phyloP scores from a whole-genome alignment of 2,797 vertebrate species.

The Phylloscopus collybita region DNA sequence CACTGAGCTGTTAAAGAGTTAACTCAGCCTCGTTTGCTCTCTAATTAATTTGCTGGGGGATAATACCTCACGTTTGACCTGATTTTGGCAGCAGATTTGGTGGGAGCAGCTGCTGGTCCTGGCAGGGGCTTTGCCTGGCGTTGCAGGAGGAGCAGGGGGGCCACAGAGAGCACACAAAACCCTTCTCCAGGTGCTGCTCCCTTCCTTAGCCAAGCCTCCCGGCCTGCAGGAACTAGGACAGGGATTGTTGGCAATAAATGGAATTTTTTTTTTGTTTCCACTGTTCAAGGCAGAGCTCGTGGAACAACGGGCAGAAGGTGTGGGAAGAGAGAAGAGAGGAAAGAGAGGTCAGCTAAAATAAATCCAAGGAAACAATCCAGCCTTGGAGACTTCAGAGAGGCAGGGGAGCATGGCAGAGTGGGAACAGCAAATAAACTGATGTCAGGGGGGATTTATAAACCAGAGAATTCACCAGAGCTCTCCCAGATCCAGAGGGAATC shows the following conservation, averaged over 20 bases:
- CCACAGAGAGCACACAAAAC: accelerated
- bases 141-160: not conserved
- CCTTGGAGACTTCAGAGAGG: not conserved
- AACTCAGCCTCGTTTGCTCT: not conserved
- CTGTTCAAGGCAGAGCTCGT: not conserved
- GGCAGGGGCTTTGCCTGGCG: not conserved
- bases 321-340: not conserved
- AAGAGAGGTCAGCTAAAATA: not conserved
- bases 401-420: not conserved
- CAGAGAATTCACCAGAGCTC: not conserved
- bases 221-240: not conserved
- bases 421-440: not conserved
- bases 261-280: not conserved
- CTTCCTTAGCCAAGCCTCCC: not conserved
- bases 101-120: not conserved
- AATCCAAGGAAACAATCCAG: not conserved
- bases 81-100: conserved; percentile 6
- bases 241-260: not conserved
- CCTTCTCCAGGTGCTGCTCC: not conserved
- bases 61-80: conserved; percentile 21
- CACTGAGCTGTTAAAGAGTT: not conserved
- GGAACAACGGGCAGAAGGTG: accelerated
- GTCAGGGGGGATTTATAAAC: not conserved
- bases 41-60: conserved; percentile 22
- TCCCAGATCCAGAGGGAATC: not conserved